Evolutionary conservation across 2,888 invertebrate genomes (phyloP).

Genomic region (Chironomus tentans): DNA sequence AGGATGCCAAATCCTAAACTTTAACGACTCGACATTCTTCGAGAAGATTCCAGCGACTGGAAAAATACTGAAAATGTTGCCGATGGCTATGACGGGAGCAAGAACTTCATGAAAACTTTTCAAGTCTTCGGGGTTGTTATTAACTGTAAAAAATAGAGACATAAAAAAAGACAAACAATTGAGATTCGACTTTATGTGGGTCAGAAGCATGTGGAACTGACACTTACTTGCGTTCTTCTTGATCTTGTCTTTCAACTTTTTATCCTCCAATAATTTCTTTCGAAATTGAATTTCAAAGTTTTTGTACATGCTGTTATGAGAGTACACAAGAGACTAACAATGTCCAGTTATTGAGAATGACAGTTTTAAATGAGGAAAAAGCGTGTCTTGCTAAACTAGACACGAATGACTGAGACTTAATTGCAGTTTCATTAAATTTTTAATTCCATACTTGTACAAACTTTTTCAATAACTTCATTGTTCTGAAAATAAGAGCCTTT

Average conservation of each 20-base stretch:
- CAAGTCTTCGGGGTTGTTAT: not conserved
- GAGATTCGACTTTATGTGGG: not conserved
- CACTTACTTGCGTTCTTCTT: not conserved
- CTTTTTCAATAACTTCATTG: no score
- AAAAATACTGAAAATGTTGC: constrained; percentile 17
- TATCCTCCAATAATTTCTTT: not conserved
- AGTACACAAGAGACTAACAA: no score
- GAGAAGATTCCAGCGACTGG: constrained; percentile 9
- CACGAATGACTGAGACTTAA: no score
- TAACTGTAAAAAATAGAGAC: not conserved
- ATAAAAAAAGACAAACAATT: not conserved
- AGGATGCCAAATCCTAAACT: constrained; percentile 13
- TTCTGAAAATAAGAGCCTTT: no score
- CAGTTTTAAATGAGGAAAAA: no score
- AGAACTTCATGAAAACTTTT: constrained; percentile 16
- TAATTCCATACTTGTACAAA: no score
- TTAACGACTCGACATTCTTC: not conserved
- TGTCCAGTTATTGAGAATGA: no score
- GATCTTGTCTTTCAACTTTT: not conserved
- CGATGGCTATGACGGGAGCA: not conserved
- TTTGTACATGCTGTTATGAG: not conserved
- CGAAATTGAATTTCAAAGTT: constrained; percentile 8
- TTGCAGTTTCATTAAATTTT: no score
- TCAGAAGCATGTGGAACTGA: not conserved
- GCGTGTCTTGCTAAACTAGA: no score